Conservation (phyloP, 2,888 invertebrate genomes). For the Stenchaetothrips biformis region DNA sequence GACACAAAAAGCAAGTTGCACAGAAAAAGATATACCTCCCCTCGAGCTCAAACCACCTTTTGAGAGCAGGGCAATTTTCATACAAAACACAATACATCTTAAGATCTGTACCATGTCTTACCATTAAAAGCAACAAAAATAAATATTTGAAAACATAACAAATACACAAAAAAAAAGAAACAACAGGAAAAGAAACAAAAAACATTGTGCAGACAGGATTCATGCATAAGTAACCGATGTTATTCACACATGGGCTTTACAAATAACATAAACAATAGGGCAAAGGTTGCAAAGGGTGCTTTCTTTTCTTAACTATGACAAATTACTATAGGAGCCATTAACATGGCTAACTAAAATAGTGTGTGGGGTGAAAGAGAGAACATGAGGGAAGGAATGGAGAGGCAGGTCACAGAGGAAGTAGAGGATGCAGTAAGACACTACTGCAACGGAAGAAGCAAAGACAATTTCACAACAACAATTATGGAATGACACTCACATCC, state of each 20-base stretch:
- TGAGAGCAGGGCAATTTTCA: too few relatives aligned
- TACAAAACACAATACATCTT: too few relatives aligned
- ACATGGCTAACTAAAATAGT: neutral
- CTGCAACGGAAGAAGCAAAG: neutral
- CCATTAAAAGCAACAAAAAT: slow-evolving; percentile 21
- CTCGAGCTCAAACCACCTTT: too few relatives aligned
- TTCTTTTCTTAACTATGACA: neutral
- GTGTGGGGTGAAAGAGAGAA: neutral
- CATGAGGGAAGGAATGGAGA: neutral
- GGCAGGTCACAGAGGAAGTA: slow-evolving; percentile 25
- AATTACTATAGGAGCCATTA: slow-evolving; percentile 5
- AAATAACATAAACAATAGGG: neutral
- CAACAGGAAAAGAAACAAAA: neutral
- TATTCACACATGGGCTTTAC: neutral
- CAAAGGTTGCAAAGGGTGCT: neutral
- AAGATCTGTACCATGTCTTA: neutral
- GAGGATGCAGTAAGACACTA: slow-evolving; percentile 32
- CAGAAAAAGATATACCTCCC: too few relatives aligned
- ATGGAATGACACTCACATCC: slow-evolving; percentile 31
- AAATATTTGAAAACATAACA: slow-evolving; percentile 27
- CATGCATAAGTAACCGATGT: neutral
- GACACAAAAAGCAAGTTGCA: too few relatives aligned
- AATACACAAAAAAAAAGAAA: slow-evolving; percentile 27
- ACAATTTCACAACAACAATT: too few relatives aligned
- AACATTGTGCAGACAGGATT: neutral